phyloP scores from a whole-genome alignment of 2,888 invertebrate species.

The Noctua janthe region DNA sequence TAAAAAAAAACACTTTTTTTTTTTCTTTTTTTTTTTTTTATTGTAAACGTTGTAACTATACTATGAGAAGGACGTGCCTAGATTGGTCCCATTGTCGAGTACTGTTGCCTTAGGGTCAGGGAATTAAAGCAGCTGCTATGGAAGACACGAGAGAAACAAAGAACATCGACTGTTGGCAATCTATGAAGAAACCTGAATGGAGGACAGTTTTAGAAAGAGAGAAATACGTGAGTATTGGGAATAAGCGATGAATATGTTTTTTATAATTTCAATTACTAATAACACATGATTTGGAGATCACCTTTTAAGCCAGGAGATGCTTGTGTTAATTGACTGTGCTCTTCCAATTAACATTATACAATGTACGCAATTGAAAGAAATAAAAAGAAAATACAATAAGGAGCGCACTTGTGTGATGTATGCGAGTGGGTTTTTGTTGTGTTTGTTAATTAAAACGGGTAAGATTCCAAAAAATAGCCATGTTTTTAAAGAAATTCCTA shows the following conservation, averaged over 20 bases:
- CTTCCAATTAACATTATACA: no score
- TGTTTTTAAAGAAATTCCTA: background rate
- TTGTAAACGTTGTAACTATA: constrained; percentile 74
- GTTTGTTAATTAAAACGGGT: background rate
- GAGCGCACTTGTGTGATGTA: no score
- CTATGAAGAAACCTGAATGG: background rate
- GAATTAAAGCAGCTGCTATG: constrained; percentile 14
- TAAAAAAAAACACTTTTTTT: no score
- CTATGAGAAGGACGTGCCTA: constrained; percentile 73
- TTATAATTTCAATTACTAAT: no score
- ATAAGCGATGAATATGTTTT: no score
- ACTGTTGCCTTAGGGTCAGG: constrained; percentile 37
- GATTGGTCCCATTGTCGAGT: constrained; percentile 72
- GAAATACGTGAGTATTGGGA: background rate
- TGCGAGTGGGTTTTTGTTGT: no score
- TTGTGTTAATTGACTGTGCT: no score
- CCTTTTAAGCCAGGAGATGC: no score
- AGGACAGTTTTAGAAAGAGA: background rate
- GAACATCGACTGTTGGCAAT: background rate
- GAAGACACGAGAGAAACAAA: background rate
- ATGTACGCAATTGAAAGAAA: no score
- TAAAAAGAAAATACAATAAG: no score
- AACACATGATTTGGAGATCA: no score
- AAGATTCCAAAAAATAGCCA: background rate
- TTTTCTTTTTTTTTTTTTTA: no score